Percentiles rank a stretch among this genome's conserved stretches.
phyloP scores from a whole-genome alignment of 2,888 invertebrate genomes.

The Cryptocheilus praepositus region DNA sequence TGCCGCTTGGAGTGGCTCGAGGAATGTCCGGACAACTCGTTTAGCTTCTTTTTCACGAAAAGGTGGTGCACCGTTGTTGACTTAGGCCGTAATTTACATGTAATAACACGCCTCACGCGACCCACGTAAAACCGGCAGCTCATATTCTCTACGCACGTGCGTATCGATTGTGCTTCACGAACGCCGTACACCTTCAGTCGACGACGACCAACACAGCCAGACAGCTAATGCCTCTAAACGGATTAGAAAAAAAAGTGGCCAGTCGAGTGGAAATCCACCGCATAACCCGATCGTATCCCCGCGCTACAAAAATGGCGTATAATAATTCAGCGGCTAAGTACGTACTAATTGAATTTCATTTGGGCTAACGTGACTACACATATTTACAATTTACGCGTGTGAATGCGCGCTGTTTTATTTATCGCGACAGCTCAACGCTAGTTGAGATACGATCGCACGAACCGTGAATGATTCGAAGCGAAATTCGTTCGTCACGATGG shows the following conservation, averaged over 20 bases:
- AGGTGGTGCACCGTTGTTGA: conserved; percentile 7
- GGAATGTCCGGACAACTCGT: not conserved
- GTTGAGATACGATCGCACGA: no score
- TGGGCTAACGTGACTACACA: no score
- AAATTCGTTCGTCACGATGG: conserved; percentile 49
- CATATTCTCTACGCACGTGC: conserved; percentile 20
- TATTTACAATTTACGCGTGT: no score
- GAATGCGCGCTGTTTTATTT: no score
- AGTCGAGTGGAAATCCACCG: conserved; percentile 1
- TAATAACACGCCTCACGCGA: conserved; percentile 25
- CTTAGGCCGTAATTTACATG: conserved; percentile 30
- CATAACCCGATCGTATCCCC: conserved; percentile 9
- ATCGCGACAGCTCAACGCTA: no score
- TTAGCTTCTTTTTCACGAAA: conserved; percentile 6
- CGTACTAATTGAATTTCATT: no score
- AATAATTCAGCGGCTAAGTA: no score
- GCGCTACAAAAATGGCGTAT: no score
- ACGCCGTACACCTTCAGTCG: not conserved
- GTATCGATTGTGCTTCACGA: conserved; percentile 10
- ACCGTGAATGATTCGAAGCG: conserved; percentile 25
- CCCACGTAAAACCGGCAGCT: conserved; percentile 25
- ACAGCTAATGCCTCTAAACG: conserved; percentile 9
- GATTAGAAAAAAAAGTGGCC: conserved; percentile 16
- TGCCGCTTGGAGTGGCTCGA: not conserved
- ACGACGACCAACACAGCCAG: not conserved